These are phyloP conservation scores for Drosophila peninsularis DNA, from an alignment of 2,888 invertebrate genomes.

Conservation along the genomic window DNA sequence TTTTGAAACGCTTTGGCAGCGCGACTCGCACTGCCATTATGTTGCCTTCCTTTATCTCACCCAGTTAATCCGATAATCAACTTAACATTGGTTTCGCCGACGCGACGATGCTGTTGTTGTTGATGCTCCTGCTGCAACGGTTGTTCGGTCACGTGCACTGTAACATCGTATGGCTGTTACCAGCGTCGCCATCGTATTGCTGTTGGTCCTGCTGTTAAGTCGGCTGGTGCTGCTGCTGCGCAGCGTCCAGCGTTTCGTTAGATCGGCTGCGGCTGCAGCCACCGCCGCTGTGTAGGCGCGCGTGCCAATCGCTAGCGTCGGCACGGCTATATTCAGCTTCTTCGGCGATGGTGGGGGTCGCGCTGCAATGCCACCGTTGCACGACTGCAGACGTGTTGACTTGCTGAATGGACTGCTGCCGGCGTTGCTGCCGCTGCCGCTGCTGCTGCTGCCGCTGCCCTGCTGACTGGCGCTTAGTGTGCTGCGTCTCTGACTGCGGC, in stretches of 20 bases:
- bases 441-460: constrained; percentile 19
- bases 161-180: constrained; percentile 63
- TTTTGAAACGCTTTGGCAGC: constrained; percentile 54
- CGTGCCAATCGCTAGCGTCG: constrained; percentile 72
- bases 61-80: neutral
- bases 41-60: neutral
- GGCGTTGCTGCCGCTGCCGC: constrained; percentile 13
- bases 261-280: constrained; percentile 63
- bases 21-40: constrained; percentile 5
- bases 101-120: constrained; percentile 26
- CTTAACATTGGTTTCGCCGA: constrained; percentile 17
- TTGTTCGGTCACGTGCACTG: constrained; percentile 45
- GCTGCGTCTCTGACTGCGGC: constrained; percentile 50
- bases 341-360: constrained; percentile 81
- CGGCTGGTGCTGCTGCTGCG: constrained; percentile 52
- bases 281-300: constrained; percentile 66
- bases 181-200: constrained; percentile 49
- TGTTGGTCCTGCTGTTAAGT: constrained; percentile 1
- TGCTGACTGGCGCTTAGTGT: constrained; percentile 34
- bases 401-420: constrained; percentile 60
- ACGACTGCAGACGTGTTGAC: constrained; percentile 70
- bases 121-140: neutral
- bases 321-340: constrained; percentile 68
- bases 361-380: constrained; percentile 62
- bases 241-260: constrained; percentile 68